Conservation (phyloP, 1,140 invertebrate genomes). For the Drosophila jambulina region DNA sequence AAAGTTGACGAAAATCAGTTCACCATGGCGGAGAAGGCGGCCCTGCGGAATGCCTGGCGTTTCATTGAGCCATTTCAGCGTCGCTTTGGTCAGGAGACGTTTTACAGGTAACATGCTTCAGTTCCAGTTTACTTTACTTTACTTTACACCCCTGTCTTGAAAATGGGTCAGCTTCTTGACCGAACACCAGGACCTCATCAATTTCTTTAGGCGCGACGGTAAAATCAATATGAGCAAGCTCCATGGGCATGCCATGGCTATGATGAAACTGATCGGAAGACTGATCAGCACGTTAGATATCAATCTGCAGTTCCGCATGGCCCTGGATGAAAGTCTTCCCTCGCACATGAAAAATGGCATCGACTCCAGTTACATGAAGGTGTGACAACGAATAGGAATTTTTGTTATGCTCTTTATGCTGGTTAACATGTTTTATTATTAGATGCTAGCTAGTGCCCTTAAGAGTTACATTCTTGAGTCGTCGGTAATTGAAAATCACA, state of each 20-base stretch:
- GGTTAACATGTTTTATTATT: neutral
- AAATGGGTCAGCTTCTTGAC: slow-evolving; percentile 27
- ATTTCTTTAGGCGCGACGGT: slow-evolving; percentile 23
- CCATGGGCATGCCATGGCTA: slow-evolving; percentile 29
- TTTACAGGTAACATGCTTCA: slow-evolving; percentile 20
- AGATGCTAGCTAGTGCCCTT: slow-evolving; percentile 32
- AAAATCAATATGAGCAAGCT: slow-evolving; percentile 30
- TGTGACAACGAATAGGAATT: neutral
- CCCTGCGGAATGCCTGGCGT: slow-evolving; percentile 50
- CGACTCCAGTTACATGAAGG: slow-evolving; percentile 20
- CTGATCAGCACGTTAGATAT: slow-evolving; percentile 26
- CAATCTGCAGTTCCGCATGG: slow-evolving; percentile 35
- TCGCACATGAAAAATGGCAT: slow-evolving; percentile 40
- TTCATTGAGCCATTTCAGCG: slow-evolving; percentile 49
- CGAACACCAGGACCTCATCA: slow-evolving; percentile 21
- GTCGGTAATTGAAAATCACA: slow-evolving; percentile 27
- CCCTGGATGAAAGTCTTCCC: slow-evolving; percentile 40
- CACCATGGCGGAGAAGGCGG: slow-evolving; percentile 29
- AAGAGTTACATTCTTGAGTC: slow-evolving; percentile 35
- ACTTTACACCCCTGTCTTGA: neutral
- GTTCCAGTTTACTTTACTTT: fast-evolving
- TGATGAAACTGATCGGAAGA: slow-evolving; percentile 40
- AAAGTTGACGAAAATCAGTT: slow-evolving; percentile 41
- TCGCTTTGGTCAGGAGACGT: slow-evolving; percentile 46
- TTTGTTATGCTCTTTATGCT: neutral